A percentile compares a stretch with the other conserved stretches of the same genome.
Evolutionary conservation across 2,888 invertebrate species (phyloP).

Genomic region (Apodemia duryi): DNA sequence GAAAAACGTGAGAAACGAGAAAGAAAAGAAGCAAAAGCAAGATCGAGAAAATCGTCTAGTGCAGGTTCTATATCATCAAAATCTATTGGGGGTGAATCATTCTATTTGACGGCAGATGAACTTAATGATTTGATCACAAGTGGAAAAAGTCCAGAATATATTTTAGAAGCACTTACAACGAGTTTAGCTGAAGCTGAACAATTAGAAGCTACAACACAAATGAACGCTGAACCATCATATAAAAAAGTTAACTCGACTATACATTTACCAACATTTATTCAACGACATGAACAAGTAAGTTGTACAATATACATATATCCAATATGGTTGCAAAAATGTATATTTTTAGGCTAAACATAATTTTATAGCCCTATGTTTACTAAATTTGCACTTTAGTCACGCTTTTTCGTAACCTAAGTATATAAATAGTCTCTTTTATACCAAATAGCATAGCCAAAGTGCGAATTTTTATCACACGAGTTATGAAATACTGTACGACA

Average conservation of each 20-base stretch:
- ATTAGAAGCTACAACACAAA: slow-evolving; percentile 61
- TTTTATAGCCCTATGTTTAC: too few species aligned
- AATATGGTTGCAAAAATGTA: neutral
- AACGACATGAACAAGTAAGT: slow-evolving; percentile 83
- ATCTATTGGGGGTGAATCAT: slow-evolving; percentile 67
- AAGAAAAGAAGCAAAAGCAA: slow-evolving; percentile 53
- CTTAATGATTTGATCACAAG: slow-evolving; percentile 83
- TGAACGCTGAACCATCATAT: slow-evolving; percentile 58
- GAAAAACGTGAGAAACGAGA: slow-evolving; percentile 81
- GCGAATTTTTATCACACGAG: too few species aligned
- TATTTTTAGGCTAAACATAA: too few species aligned
- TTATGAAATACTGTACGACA: too few species aligned
- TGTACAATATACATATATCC: neutral
- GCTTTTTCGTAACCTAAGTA: too few species aligned
- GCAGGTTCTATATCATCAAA: slow-evolving; percentile 72
- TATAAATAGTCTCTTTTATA: too few species aligned
- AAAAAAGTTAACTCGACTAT: slow-evolving; percentile 82
- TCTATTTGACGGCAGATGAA: slow-evolving; percentile 80
- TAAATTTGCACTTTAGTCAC: too few species aligned
- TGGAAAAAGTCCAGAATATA: slow-evolving; percentile 83
- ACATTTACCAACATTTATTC: slow-evolving; percentile 88
- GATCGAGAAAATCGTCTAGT: slow-evolving; percentile 66
- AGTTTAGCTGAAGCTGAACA: slow-evolving; percentile 73
- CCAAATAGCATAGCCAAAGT: too few species aligned
- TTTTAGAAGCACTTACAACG: slow-evolving; percentile 80